A percentile compares a stretch with the other conserved stretches of the same genome.
Evolutionary conservation across 2,797 vertebrate genomes (phyloP).

Genomic region (Lates japonicus): DNA sequence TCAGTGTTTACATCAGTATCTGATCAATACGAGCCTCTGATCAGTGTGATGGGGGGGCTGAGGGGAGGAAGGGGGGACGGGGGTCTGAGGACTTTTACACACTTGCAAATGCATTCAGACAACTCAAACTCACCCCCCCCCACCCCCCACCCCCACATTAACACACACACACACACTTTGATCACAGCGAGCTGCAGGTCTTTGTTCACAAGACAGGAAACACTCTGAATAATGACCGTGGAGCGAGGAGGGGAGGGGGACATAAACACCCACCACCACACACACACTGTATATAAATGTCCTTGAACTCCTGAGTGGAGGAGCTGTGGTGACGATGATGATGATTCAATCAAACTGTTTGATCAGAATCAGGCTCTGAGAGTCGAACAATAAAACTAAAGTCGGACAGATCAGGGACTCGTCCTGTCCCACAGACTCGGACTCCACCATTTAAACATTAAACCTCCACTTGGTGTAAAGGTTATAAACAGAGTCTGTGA

Average conservation of each 20-base stretch:
- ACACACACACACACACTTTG: slow-evolving; percentile 15
- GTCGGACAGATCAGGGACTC: too few species aligned
- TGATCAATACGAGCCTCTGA: neutral
- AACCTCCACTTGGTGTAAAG: too few species aligned
- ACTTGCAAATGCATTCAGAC: neutral
- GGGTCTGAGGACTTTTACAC: neutral
- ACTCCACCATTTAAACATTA: too few species aligned
- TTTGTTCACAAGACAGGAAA: slow-evolving; percentile 32
- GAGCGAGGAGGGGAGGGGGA: too few species aligned
- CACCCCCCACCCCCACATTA: neutral
- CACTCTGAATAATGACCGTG: slow-evolving; percentile 19
- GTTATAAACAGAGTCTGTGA: too few species aligned
- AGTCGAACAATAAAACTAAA: neutral
- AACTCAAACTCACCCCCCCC: neutral
- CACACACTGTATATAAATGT: neutral
- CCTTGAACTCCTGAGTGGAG: slow-evolving; percentile 4
- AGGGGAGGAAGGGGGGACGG: neutral
- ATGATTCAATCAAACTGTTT: slow-evolving; percentile 34
- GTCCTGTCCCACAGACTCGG: neutral
- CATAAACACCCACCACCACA: neutral
- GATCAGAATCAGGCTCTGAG: neutral
- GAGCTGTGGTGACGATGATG: neutral
- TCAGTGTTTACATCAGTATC: too few species aligned
- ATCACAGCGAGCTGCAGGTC: slow-evolving; percentile 16
- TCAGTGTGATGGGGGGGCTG: neutral